A percentile compares a stretch with the other conserved stretches of the same genome.
Evolutionary conservation across 2,113 vertebrate species (phyloP).

Genomic region (Saiga tatarica): DNA sequence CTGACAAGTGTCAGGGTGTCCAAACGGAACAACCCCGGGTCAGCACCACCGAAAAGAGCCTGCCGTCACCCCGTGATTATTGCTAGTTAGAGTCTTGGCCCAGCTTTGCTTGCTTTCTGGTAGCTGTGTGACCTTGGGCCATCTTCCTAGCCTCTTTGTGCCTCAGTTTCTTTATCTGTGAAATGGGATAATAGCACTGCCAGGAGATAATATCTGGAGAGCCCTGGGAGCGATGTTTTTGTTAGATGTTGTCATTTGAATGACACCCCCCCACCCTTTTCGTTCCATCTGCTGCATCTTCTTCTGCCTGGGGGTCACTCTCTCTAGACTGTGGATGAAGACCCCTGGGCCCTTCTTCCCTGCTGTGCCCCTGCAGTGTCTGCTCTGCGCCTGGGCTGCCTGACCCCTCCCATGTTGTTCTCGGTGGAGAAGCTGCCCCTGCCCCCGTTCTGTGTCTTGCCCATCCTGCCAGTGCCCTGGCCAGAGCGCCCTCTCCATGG

Average conservation of each 20-base stretch:
- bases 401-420: background rate
- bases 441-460: accelerated
- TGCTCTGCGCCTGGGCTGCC: too few relatives aligned
- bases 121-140: background rate
- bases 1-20: too few relatives aligned
- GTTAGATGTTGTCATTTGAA: too few relatives aligned
- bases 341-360: background rate
- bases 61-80: accelerated
- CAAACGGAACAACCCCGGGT: too few relatives aligned
- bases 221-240: background rate
- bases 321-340: background rate
- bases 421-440: background rate
- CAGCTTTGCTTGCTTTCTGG: background rate
- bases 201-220: background rate
- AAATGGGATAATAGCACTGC: background rate
- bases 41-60: background rate
- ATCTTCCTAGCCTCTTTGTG: too few relatives aligned
- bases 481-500: background rate
- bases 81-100: background rate
- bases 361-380: background rate
- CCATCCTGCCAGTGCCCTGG: background rate
- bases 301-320: background rate
- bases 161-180: background rate
- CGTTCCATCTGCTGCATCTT: background rate
- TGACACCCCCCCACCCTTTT: too few relatives aligned